A percentile compares a stretch with the other conserved stretches of the same genome.
Evolutionary conservation across 1,140 invertebrate genomes (phyloP).

Genomic region (Amphibalanus amphitrite): DNA sequence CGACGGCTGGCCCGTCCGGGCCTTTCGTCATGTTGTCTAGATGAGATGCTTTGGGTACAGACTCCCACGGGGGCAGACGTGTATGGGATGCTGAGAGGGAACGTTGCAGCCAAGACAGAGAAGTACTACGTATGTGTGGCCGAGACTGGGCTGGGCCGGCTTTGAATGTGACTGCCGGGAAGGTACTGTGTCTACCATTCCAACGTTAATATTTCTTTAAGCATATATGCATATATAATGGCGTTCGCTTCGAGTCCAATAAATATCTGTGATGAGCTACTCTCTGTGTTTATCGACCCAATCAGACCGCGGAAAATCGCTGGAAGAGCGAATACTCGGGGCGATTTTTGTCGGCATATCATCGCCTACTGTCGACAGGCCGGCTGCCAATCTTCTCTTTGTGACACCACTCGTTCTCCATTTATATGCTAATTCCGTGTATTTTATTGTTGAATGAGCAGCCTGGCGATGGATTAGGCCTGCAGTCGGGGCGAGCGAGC

Average conservation of each 20-base stretch:
- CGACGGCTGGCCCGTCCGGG: no score
- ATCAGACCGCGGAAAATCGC: no score
- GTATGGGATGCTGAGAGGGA: no score
- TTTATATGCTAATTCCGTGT: neutral
- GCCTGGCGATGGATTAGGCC: neutral
- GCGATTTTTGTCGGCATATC: neutral
- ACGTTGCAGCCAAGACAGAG: no score
- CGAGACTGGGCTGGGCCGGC: no score
- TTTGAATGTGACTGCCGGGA: neutral
- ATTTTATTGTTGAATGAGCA: slow-evolving; percentile 1
- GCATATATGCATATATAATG: neutral
- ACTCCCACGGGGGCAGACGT: no score
- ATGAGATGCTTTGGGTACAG: no score
- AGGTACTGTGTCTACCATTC: neutral
- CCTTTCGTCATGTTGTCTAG: no score
- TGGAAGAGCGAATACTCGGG: neutral
- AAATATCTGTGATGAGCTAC: neutral
- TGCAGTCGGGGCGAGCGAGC: no score
- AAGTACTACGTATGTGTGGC: no score
- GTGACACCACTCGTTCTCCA: neutral
- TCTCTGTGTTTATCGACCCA: neutral
- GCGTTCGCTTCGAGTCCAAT: neutral
- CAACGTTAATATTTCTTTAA: slow-evolving; percentile 1
- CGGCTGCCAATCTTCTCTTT: neutral
- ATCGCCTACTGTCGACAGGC: no score